Evolutionary conservation across 2,888 invertebrate genomes (phyloP), one percentile per base, ranked within the genome.

Genomic region (Anthophora plumipes): DNA sequence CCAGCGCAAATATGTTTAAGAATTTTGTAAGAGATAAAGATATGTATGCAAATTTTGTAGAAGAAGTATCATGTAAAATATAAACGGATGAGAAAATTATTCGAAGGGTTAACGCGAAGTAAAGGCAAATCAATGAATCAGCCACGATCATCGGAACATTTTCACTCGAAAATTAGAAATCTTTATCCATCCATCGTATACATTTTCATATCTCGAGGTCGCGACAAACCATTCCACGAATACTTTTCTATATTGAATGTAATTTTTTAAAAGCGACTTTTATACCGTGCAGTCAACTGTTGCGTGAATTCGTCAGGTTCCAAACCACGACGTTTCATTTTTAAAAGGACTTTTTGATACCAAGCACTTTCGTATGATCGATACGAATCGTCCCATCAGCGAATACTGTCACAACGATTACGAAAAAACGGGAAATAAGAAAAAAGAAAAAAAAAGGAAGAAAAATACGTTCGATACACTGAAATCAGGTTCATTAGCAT

Each of bases 201-300:
- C 52, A 55, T 55, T 54, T 60, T 71, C 17, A 25, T 67, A 59
- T 14, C n/a, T 57, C 41, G 43, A 57, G 31, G 31, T 43, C 7
- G 50, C 57, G 9, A 60, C 50, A 64, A 74, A 60, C 14, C 72
- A 76, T 72, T 60, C 52, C 59, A 14, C 37, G 43, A 20, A 31
- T 4, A 31, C 31, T 31, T 31, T 31, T 31, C 31, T 31, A 31
- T 31, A n/a, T n/a, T n/a, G n/a, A 31, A 31, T 31, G 31, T 4
- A 43, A 14, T 50, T 43, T 79, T 79, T 73, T 69, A 69, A 31
- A 46, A n/a, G n/a, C 22, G 61, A 55, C 43, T 57, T 79, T 64
- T 64, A 55, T 54, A 79, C 20, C 43, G 54, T 20, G 25, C 20
- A 0, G 1, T 54, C 22, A 17, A 31, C 31, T 43, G 7, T n/a